Evolutionary conservation across 2,797 vertebrate genomes (phyloP), one percentile per base, ranked within the genome.

Genomic region (Fistularia tabacaria): DNA sequence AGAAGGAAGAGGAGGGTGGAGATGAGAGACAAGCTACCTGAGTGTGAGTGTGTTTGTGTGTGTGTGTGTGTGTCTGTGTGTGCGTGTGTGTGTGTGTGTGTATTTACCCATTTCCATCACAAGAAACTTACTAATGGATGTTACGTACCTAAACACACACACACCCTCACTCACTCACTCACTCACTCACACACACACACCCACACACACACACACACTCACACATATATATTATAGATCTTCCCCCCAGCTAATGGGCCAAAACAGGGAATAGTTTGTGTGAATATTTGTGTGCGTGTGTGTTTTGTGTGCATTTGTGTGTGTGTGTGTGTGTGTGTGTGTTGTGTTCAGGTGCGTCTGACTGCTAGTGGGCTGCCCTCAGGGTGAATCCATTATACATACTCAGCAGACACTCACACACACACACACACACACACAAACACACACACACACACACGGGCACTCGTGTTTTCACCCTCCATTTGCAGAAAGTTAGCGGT

Each of bases 381-480:
- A 72, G 80, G 84, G 73, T 71, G 74, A 55, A 80, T 83, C 80
- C 76, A 84, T 83, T 80, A 84, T 76, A 78, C 67, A 81, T 77
- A 71, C 76, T 71, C 62, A 74, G 60, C 46, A 58, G 46, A 77
- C 63, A 63, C 59, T 59, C 61, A 67, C 50, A 57, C 49, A 63
- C 73, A 62, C 45, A 44, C 46, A 68, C 49, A 46, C 46, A 58
- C 60, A 48, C 38, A 52, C 53, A 62, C 47, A 52, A 54, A 66
- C 56, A 71, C 47, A 70, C 71, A 46, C 63, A 63, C 64, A 57
- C 62, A 53, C 48, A 56, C 53, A 62, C 51, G 50, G 50, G 66
- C 57, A 71, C 46, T 66, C 70, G 43, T 66, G 14, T 69, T 77
- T 82, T 81, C 71, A 78, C 69, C 59, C 73, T 82, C 77, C 73